Conservation (phyloP, 2,113 vertebrate genomes). For the Vulpes lagopus region DNA sequence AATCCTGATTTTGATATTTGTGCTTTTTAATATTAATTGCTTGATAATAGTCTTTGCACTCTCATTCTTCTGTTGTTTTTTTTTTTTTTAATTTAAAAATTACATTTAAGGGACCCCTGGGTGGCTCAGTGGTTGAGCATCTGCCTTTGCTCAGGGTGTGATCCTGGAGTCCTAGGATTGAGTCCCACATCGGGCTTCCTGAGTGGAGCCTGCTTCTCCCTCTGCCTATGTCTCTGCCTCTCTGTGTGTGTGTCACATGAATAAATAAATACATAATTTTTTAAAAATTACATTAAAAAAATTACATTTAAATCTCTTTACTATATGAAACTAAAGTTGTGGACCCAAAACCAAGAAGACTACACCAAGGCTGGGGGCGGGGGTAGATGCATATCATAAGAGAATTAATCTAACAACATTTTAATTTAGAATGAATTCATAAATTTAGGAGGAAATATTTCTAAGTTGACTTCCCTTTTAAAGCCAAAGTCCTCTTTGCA, state of each 20-base stretch:
- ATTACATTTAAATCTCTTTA: constrained; percentile 52
- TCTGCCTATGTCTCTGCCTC: no score
- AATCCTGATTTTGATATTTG: constrained; percentile 41
- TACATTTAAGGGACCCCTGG: background rate
- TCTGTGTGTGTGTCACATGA: no score
- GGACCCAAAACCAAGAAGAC: background rate
- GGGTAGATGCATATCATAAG: background rate
- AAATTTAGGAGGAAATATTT: constrained; percentile 55
- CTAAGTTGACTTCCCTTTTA: constrained; percentile 33
- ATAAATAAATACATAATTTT: no score
- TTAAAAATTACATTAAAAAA: background rate
- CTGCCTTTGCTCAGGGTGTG: no score
- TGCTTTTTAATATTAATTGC: constrained; percentile 23
- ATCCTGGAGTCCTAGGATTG: no score
- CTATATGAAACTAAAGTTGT: constrained; percentile 8
- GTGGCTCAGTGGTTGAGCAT: no score
- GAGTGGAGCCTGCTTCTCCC: no score
- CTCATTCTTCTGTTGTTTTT: background rate
- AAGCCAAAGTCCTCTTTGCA: background rate
- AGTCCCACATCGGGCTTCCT: no score
- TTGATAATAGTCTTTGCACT: background rate
- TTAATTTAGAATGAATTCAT: constrained; percentile 55
- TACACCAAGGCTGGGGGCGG: background rate
- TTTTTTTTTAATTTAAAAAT: constrained; percentile 49
- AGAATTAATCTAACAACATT: constrained; percentile 38